phyloP scores from a whole-genome alignment of 1,140 invertebrate genomes.

The Dreissena polymorpha region DNA sequence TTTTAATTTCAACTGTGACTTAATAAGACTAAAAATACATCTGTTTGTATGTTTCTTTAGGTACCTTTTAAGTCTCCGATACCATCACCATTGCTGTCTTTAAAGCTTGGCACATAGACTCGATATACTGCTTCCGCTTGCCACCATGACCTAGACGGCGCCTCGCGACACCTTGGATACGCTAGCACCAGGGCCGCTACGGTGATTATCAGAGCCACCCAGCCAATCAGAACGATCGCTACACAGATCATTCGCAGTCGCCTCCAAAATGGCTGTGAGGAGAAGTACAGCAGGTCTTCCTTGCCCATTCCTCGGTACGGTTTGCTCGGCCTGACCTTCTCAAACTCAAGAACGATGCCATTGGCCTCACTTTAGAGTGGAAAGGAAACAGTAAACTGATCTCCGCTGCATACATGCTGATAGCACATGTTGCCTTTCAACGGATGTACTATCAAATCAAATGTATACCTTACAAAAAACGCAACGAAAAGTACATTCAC shows the following conservation, averaged over 20 bases:
- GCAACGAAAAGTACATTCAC: no score
- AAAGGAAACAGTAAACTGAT: not conserved
- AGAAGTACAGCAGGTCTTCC: conserved; percentile 51
- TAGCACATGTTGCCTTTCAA: no score
- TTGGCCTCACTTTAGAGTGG: not conserved
- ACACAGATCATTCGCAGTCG: conserved; percentile 59
- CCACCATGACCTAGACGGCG: conserved; percentile 84
- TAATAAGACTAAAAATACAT: no score
- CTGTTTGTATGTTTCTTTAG: no score
- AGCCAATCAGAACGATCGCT: conserved; percentile 62
- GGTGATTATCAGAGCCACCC: conserved; percentile 68
- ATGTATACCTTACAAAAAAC: no score
- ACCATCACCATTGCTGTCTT: conserved; percentile 88
- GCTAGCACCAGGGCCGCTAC: conserved; percentile 67
- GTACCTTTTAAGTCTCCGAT: conserved; percentile 88
- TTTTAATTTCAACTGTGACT: no score
- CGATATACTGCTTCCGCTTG: conserved; percentile 87
- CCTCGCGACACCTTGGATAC: conserved; percentile 63
- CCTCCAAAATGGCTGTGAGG: conserved; percentile 53
- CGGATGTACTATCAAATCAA: no score
- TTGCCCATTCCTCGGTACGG: conserved; percentile 55
- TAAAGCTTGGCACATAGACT: conserved; percentile 88
- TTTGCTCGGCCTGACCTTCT: conserved; percentile 9
- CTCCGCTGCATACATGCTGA: no score
- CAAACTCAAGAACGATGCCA: not conserved